Base-by-base conservation (phyloP, 2,797 vertebrate genomes). In the Sparus aurata region DNA sequence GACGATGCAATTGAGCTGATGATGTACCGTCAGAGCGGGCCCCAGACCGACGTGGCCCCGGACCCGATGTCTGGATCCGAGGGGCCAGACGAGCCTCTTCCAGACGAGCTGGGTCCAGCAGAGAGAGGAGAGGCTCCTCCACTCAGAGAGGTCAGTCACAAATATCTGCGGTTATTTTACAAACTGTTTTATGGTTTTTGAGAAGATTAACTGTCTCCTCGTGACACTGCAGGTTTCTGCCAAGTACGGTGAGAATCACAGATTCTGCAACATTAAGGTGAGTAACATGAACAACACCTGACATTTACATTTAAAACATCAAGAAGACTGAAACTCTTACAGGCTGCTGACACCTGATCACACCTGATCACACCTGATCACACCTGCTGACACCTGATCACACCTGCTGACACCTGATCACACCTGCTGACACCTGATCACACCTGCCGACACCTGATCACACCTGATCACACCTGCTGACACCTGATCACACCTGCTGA, bases 221-320 rank as follows among this genome's bases (percentile, higher is more conserved):
- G 15, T 88, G 9, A 38, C 59, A 41, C 82, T 80, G 0, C 90
- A 97, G 97, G 69, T 89, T 75, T 64, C 94, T 0, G 53, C 83
- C 0, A 91, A 92, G 80, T 83, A 74, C 20, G 89, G 82, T 0
- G 94, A 95, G 55, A 97, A 91, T 74, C 95, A 78, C 64, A 79
- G 70, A 13, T 92, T 95, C 86, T 96, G 96, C 82, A 95, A 96
- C 77, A 92, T 97, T 80, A 97, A 96, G 95, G 97, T 97, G 80
- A 95, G 94, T 54, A 43, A 13, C 41, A 43, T 43, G 41, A 43
- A 43, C 1, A 12, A 43, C 41, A 43, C 46, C 12, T 13, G 12
- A 46, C 3, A 16, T 46, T 46, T 46, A 30, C 30, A 30, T 30
- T 30, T 30, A 30, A 30, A 3, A 30, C 30, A 46, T 4, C 45